phyloP scores from a whole-genome alignment of 2,888 invertebrate genomes.

The Aquatica leii region DNA sequence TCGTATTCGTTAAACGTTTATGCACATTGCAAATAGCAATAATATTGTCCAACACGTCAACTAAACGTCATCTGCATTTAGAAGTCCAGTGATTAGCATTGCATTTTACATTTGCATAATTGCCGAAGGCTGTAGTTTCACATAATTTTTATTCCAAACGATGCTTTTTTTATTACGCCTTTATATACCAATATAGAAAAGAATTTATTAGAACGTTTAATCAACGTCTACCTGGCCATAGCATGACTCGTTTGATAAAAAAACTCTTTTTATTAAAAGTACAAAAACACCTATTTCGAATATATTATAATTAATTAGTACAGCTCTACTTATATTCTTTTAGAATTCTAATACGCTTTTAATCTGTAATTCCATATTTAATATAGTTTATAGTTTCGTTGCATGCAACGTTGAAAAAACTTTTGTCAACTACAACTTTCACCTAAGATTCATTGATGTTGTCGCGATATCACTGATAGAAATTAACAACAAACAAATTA shows the following conservation, averaged over 20 bases:
- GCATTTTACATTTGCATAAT: constrained; percentile 32
- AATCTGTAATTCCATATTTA: constrained; percentile 12
- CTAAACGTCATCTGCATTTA: constrained; percentile 30
- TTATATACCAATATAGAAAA: background rate
- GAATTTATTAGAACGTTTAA: constrained; percentile 19
- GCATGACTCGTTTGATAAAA: constrained; percentile 8
- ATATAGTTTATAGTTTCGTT: constrained; percentile 5
- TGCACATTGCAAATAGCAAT: constrained; percentile 25
- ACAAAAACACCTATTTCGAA: constrained; percentile 12
- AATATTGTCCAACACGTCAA: constrained; percentile 30
- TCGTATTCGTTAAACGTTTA: constrained; percentile 20
- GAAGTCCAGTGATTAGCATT: too few relatives aligned
- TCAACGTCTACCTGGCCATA: constrained; percentile 10
- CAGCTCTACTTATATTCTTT: constrained; percentile 3
- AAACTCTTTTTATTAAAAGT: constrained; percentile 3
- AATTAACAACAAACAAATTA: too few relatives aligned
- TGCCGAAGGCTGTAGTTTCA: constrained; percentile 17
- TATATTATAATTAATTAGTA: constrained; percentile 16
- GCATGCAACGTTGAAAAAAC: constrained; percentile 10
- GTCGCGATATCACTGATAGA: background rate
- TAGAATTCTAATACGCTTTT: constrained; percentile 13
- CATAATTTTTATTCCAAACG: background rate
- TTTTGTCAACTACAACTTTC: constrained; percentile 9
- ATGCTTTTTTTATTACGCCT: background rate
- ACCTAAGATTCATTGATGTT: background rate